Evolutionary conservation across 2,888 invertebrate genomes (phyloP).

Genomic region (Chloromyia formosa): DNA sequence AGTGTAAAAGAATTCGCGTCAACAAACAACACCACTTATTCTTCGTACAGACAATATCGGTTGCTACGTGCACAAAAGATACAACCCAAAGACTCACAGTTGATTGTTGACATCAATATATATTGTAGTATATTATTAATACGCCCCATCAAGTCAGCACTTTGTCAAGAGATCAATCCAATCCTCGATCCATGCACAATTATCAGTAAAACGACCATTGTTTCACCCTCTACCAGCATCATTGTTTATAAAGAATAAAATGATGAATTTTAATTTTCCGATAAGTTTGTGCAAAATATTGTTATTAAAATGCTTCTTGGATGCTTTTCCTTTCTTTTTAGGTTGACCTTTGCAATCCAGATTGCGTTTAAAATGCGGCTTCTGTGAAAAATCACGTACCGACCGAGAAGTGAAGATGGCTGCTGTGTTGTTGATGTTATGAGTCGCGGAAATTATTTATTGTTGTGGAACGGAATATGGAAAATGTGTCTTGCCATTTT

Average conservation of each 20-base stretch:
- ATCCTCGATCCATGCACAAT: not conserved
- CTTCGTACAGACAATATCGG: no score
- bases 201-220: not conserved
- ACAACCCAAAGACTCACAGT: not conserved
- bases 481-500: no score
- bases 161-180: not conserved
- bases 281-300: not conserved
- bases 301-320: not conserved
- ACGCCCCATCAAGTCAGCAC: not conserved
- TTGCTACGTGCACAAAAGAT: not conserved
- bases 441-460: no score
- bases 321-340: constrained; percentile 1
- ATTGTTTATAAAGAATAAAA: no score
- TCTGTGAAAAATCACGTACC: no score
- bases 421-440: no score
- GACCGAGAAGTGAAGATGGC: no score
- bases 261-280: constrained; percentile 10
- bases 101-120: not conserved
- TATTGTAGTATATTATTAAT: not conserved
- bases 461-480: no score
- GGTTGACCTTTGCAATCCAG: constrained; percentile 32
- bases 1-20: no score
- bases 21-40: no score
- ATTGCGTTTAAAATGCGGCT: not conserved
- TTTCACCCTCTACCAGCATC: no score